Base-by-base conservation (phyloP, 2,888 invertebrate species). In the Halictus quadricinctus region DNA sequence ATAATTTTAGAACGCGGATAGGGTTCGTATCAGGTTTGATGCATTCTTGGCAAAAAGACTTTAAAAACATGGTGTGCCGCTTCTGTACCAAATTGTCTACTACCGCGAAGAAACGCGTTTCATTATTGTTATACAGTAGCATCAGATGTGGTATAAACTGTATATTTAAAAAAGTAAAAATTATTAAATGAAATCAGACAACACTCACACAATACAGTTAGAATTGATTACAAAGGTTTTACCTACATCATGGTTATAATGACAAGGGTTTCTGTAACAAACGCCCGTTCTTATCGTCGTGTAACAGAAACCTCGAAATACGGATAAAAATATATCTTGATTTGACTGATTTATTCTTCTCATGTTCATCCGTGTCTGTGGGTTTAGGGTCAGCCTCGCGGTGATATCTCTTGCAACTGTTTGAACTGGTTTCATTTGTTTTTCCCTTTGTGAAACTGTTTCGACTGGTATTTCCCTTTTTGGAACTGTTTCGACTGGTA, bases 211-310 rank as follows among this genome's bases (percentile, higher is more conserved):
- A 15, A 46, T 7, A 43, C 18, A 13, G 12, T 29, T 18, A 29
- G 5, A 76, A 76, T 72, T 43, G 13, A 64, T 54, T 18, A 48
- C 21, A 78, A 15, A 72, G 13, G 8, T 3, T 25, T 13, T 81
- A 87, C 90, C 12, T 87, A 89, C 89, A 25, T 83, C 4, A 50
- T 90, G 88, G 0, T 15, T 3, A 29, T 12, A 89, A n/a, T 0
- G 2, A 36, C 89, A 89, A 0, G 6, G 0, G 1, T 15, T 2
- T 8, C 0, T n/a, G 2, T 0, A 0, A 36, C 88, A 87, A 8
- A 1, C 7, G 0, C 77, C 74, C 15, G 0, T 3, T 0, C 3
- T 13, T 15, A 77, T 10, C 12, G 1, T 3, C 15, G 0, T 2
- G 41, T 66, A 80, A 66, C 86, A 86, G 13, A 36, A 80, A 3